A percentile compares a stretch with the other conserved stretches of the same genome.
Conservation (phyloP, 2,797 vertebrate species). For the Gila robusta region DNA sequence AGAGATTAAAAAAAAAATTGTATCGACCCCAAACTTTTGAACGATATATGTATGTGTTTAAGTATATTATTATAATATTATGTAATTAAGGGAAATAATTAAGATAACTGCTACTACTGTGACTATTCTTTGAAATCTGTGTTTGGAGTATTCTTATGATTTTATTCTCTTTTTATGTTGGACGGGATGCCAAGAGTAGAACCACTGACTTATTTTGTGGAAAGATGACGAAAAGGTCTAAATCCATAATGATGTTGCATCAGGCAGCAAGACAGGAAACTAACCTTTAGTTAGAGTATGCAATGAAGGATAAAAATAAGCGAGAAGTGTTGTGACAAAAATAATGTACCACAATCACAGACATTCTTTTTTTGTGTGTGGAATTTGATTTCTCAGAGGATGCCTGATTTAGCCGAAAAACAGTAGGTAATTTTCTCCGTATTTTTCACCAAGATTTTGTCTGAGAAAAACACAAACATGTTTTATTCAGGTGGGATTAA, state of each 20-base stretch:
- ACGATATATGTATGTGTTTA: neutral
- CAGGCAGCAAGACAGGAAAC: neutral
- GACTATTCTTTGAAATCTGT: neutral
- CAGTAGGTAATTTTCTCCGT: slow-evolving; percentile 8
- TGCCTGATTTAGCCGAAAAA: slow-evolving; percentile 11
- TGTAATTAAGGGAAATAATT: neutral
- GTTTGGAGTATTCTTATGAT: neutral
- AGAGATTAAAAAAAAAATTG: too few relatives aligned
- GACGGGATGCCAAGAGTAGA: neutral
- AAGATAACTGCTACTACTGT: neutral
- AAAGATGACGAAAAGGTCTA: neutral
- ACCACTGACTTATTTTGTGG: neutral
- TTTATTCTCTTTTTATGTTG: neutral
- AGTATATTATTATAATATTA: neutral
- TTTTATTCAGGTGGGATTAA: neutral
- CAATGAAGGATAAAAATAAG: neutral
- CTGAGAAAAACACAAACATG: neutral
- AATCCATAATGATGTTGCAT: neutral
- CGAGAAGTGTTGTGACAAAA: neutral
- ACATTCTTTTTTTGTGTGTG: neutral
- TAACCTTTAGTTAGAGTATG: slow-evolving; percentile 9
- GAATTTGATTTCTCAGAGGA: slow-evolving; percentile 16
- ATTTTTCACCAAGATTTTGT: neutral
- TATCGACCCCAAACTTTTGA: neutral
- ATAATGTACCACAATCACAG: slow-evolving; percentile 8